Evolutionary conservation across 2,888 invertebrate species (phyloP), one percentile per base, ranked within the genome.

Genomic region (Ceraclea dissimilis): DNA sequence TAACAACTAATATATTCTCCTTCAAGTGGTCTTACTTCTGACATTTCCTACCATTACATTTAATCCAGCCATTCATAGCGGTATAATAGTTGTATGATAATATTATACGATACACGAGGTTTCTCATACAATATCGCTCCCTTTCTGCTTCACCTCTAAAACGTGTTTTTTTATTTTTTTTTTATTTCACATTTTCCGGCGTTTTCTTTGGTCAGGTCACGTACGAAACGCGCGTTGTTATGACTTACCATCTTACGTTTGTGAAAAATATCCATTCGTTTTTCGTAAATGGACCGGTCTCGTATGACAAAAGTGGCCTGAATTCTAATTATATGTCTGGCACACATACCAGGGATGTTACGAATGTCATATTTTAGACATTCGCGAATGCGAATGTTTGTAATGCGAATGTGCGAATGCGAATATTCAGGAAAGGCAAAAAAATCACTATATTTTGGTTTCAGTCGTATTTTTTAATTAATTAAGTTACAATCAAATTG

Each of bases 161-260:
- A 33, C n/a, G n/a, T 33, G 34, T 48, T 49, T 48, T 31, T 48
- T 47, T 51, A 49, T 33, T 51, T n/a, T n/a, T n/a, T n/a, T n/a
- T n/a, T 49, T 58, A 51, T 58, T 52, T 49, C 58, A 51, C 51
- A 58, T 54, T 51, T 57, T 48, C 51, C 34, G 51, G 54, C 54
- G 21, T 43, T 57, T 49, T 54, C 54, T 33, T 58, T 43, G 39
- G 54, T 58, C 58, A 58, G 54, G 54, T 54, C 58, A 58, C 58
- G 58, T 58, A 51, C 51, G 54, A 39, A 43, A 49, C 57, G 54
- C 54, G 58, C 58, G 54, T 48, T 58, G 58, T 58, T 58, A 58
- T 58, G 58, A 58, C 54, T 58, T 47, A 51, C 58, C 58, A 51
- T 54, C 50, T 54, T 58, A 39, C 51, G 58, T 58, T 48, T 54